phyloP scores from a whole-genome alignment of 2,888 invertebrate genomes.

The Apamea crenata region DNA sequence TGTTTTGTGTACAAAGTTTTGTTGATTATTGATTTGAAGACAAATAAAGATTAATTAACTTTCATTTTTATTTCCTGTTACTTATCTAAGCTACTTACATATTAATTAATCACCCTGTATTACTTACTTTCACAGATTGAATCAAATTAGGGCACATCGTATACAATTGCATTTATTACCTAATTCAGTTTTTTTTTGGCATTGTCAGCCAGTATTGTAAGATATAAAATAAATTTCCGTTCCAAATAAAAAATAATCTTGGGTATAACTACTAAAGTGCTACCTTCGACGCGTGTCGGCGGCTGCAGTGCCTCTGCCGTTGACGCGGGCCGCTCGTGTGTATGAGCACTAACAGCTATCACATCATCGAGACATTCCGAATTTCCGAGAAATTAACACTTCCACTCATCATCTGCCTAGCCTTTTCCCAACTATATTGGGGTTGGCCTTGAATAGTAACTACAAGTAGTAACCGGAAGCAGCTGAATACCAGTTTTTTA shows the following conservation, averaged over 20 bases:
- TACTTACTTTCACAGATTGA: slow-evolving; percentile 20
- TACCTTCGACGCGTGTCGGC: too few relatives aligned
- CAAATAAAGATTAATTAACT: slow-evolving; percentile 64
- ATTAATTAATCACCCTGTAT: background rate
- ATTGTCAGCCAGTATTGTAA: background rate
- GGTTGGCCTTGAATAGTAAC: too few relatives aligned
- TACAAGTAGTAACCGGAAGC: too few relatives aligned
- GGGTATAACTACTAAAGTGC: background rate
- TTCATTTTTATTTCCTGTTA: slow-evolving; percentile 19
- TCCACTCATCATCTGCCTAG: too few relatives aligned
- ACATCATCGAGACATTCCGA: background rate
- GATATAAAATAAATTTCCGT: too few relatives aligned
- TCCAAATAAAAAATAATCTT: background rate
- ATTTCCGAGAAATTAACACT: background rate
- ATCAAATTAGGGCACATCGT: background rate
- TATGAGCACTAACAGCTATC: background rate
- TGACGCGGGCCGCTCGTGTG: background rate
- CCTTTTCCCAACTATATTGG: too few relatives aligned
- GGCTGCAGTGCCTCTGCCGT: too few relatives aligned
- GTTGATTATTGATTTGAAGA: slow-evolving; percentile 73
- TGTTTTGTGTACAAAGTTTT: slow-evolving; percentile 80
- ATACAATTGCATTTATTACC: background rate
- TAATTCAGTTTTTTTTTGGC: background rate
- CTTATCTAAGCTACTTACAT: slow-evolving; percentile 7
- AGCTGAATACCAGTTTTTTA: too few relatives aligned